A percentile compares a stretch with the other conserved stretches of the same genome.
Evolutionary conservation across 2,888 invertebrate genomes (phyloP).

Genomic region (Formica aserva): DNA sequence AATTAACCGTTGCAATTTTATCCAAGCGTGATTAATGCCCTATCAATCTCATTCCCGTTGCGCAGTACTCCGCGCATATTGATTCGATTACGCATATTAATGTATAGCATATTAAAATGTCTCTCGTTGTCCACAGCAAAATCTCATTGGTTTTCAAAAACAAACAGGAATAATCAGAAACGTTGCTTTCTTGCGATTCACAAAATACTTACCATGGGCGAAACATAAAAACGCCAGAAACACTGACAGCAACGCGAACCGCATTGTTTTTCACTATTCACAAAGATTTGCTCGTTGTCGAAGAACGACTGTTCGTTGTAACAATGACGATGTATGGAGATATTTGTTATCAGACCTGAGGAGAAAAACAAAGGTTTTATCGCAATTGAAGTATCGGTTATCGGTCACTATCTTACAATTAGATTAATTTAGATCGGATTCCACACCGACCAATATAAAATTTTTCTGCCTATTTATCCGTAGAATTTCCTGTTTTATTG

Average conservation of each 20-base stretch:
- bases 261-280: conserved; percentile 8
- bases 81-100: conserved; percentile 53
- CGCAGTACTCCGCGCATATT: conserved; percentile 9
- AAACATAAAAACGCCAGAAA: background rate
- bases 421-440: conserved; percentile 49
- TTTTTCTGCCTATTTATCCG: background rate
- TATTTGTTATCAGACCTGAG: conserved; percentile 47
- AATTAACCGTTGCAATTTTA: conserved; percentile 51
- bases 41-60: conserved; percentile 8
- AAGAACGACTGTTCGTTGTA: conserved; percentile 36
- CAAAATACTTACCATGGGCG: conserved; percentile 35
- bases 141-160: background rate
- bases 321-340: background rate
- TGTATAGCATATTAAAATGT: conserved; percentile 17
- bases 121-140: background rate
- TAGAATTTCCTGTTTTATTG: background rate
- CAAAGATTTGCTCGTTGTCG: background rate
- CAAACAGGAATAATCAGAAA: conserved; percentile 10
- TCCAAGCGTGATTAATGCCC: conserved; percentile 21
- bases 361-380: conserved; percentile 51
- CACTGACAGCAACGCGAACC: background rate
- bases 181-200: background rate
- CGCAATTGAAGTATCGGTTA: conserved; percentile 55
- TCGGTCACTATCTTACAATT: conserved; percentile 47
- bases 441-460: background rate